A percentile compares a stretch with the other conserved stretches of the same genome.
These are phyloP conservation scores for Neocloeon triangulifer DNA, from an alignment of 1,140 invertebrate genomes.

Conservation along the genomic window DNA sequence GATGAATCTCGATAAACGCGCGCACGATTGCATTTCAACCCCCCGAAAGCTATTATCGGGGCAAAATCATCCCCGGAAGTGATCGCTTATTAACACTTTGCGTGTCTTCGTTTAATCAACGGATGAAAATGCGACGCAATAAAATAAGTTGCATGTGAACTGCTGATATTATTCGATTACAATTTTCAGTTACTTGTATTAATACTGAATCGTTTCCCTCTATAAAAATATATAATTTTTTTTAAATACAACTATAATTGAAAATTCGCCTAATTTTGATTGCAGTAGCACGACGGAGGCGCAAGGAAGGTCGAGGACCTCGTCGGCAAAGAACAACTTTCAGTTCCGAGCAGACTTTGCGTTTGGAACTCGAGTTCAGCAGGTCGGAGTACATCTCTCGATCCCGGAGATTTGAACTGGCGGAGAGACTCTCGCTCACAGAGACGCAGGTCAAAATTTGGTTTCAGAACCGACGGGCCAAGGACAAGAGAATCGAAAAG, in stretches of 20 bases:
- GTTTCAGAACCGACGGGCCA: constrained; percentile 89
- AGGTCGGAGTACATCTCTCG: constrained; percentile 78
- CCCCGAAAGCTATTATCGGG: too few species aligned
- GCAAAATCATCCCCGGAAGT: too few species aligned
- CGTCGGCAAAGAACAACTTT: constrained; percentile 83
- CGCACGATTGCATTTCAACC: too few species aligned
- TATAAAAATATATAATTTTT: too few species aligned
- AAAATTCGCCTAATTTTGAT: constrained; percentile 5
- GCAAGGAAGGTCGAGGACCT: constrained; percentile 65
- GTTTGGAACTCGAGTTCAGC: constrained; percentile 76
- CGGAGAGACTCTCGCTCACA: constrained; percentile 53
- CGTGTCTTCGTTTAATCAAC: constrained; percentile 21
- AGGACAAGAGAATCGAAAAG: constrained; percentile 90
- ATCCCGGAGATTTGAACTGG: constrained; percentile 63
- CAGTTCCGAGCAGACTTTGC: constrained; percentile 74
- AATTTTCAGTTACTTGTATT: too few species aligned
- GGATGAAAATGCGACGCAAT: constrained; percentile 12
- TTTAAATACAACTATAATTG: too few species aligned
- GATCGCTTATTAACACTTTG: too few species aligned
- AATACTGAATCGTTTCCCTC: too few species aligned
- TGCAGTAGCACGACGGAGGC: constrained; percentile 57
- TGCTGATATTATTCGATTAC: too few species aligned
- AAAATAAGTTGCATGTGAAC: too few species aligned
- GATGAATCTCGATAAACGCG: too few species aligned
- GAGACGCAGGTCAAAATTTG: constrained; percentile 94